phyloP scores from a whole-genome alignment of 2,113 vertebrate genomes.

The Chlorodrepanis virens region DNA sequence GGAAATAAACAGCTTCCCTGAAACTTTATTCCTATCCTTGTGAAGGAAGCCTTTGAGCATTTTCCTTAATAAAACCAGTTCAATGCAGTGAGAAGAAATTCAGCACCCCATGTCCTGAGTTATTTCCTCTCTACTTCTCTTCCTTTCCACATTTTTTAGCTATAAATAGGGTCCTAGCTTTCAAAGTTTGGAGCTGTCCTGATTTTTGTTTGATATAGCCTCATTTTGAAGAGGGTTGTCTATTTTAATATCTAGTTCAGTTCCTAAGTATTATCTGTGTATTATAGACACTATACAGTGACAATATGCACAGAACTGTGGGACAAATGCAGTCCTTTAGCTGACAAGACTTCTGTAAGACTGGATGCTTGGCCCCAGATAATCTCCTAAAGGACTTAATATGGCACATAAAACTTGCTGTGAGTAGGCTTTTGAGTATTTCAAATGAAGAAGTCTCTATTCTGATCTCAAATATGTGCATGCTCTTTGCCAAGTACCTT shows the following conservation, averaged over 20 bases:
- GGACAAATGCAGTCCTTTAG: background rate
- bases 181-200: background rate
- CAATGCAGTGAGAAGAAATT: background rate
- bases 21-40: background rate
- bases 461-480: background rate
- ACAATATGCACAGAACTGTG: background rate
- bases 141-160: background rate
- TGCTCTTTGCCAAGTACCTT: background rate
- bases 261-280: background rate
- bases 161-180: background rate
- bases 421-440: background rate
- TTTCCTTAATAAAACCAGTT: background rate
- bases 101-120: background rate
- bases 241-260: conserved; percentile 27
- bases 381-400: background rate
- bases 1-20: background rate
- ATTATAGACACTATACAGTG: background rate
- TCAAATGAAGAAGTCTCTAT: background rate
- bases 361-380: background rate
- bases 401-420: background rate
- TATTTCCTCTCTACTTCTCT: background rate
- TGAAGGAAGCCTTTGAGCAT: background rate
- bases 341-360: background rate
- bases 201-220: background rate
- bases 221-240: background rate